These are phyloP conservation scores for Bursaphelenchus mucronatus DNA, from an alignment of 1,140 invertebrate genomes.

Conservation along the genomic window DNA sequence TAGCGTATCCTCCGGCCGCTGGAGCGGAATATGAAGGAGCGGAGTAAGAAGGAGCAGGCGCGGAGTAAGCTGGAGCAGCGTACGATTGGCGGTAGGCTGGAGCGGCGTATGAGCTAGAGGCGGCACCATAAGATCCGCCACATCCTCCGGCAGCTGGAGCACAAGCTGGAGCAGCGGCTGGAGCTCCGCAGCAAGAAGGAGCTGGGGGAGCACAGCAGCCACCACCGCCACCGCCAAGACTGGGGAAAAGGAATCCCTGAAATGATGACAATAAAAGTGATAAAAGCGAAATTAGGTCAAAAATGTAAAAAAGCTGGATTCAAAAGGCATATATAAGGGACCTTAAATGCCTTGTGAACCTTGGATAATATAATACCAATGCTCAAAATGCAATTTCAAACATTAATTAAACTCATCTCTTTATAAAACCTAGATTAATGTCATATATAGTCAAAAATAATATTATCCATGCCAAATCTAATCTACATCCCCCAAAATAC, in stretches of 20 bases:
- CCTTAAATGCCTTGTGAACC: no score
- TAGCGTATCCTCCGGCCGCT: conserved; percentile 9
- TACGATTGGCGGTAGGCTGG: neutral
- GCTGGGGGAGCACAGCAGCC: conserved; percentile 14
- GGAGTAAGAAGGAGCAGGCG: conserved; percentile 6
- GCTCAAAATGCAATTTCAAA: no score
- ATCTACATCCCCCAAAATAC: no score
- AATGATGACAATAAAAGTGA: neutral
- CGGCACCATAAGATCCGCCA: neutral
- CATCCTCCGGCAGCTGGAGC: neutral
- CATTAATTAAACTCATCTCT: no score
- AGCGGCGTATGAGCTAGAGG: neutral
- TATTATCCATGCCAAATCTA: no score
- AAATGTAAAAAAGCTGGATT: no score
- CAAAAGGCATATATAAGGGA: no score
- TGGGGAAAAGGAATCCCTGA: conserved; percentile 26
- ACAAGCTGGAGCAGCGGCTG: neutral
- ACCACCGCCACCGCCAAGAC: conserved; percentile 10
- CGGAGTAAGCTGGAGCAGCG: conserved; percentile 13
- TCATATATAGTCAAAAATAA: no score
- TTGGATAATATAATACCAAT: no score
- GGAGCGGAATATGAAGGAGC: neutral
- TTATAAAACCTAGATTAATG: no score
- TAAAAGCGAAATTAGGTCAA: no score
- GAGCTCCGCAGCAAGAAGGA: conserved; percentile 14